Evolutionary conservation across 2,113 vertebrate genomes (phyloP).

Genomic region (Pachycephala philippinensis): DNA sequence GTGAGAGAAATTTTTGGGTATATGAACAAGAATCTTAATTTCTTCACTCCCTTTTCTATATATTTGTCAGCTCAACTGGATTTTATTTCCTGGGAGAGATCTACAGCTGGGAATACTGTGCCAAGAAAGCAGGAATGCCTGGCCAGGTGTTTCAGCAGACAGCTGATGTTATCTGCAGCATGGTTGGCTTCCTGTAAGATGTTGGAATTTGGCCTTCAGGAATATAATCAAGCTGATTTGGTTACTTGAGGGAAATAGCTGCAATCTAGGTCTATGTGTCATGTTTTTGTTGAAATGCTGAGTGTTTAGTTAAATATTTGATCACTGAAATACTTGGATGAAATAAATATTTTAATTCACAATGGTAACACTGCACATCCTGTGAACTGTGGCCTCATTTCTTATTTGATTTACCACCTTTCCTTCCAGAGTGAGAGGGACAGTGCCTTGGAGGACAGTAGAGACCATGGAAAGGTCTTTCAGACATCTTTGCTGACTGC

Average conservation of each 20-base stretch:
- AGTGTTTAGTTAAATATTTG: neutral
- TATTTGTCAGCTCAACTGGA: neutral
- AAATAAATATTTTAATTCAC: neutral
- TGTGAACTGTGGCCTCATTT: neutral
- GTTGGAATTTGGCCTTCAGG: neutral
- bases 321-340: neutral
- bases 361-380: neutral
- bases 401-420: neutral
- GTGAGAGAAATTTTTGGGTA: neutral
- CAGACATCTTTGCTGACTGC: neutral
- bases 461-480: neutral
- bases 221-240: neutral
- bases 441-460: neutral
- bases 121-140: neutral
- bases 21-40: neutral
- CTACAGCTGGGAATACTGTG: neutral
- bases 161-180: neutral
- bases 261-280: neutral
- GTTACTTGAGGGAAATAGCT: neutral
- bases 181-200: neutral
- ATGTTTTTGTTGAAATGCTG: neutral
- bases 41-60: neutral
- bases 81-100: neutral
- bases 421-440: neutral
- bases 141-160: neutral